A percentile compares a stretch with the other conserved stretches of the same genome.
Conservation (phyloP, 1,140 invertebrate genomes). For the Nasonia giraulti region DNA sequence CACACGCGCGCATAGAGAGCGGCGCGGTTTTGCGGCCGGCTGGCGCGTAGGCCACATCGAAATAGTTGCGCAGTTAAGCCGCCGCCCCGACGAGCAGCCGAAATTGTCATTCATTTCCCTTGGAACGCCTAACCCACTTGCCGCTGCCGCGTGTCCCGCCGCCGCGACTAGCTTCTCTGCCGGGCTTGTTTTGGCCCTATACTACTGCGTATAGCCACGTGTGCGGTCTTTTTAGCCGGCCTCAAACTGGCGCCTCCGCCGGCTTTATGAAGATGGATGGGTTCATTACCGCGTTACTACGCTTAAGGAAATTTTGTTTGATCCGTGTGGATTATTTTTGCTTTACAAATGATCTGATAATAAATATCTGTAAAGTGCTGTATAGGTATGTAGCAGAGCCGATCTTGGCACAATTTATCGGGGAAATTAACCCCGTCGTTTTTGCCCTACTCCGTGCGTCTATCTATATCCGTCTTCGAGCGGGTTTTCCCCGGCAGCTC, state of each 20-base stretch:
- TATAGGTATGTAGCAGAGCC: no score
- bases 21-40: constrained; percentile 52
- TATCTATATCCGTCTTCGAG: neutral
- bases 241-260: constrained; percentile 9
- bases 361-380: neutral
- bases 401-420: neutral
- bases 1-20: constrained; percentile 3
- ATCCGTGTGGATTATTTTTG: neutral
- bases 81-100: neutral
- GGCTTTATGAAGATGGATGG: constrained; percentile 31
- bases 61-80: constrained; percentile 57
- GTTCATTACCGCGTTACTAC: constrained; percentile 47
- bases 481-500: neutral
- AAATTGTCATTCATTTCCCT: constrained; percentile 37
- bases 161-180: neutral
- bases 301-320: neutral
- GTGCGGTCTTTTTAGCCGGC: constrained; percentile 38
- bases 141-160: neutral
- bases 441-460: neutral
- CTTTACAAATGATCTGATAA: no score
- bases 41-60: constrained; percentile 55
- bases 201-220: neutral
- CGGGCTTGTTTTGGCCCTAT: constrained; percentile 17
- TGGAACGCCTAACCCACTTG: constrained; percentile 5
- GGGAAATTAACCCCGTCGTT: neutral